A percentile compares a stretch with the other conserved stretches of the same genome.
These are phyloP conservation scores for Rhinolophus ferrumequinum DNA, from an alignment of 2,113 vertebrate species.

Conservation along the genomic window DNA sequence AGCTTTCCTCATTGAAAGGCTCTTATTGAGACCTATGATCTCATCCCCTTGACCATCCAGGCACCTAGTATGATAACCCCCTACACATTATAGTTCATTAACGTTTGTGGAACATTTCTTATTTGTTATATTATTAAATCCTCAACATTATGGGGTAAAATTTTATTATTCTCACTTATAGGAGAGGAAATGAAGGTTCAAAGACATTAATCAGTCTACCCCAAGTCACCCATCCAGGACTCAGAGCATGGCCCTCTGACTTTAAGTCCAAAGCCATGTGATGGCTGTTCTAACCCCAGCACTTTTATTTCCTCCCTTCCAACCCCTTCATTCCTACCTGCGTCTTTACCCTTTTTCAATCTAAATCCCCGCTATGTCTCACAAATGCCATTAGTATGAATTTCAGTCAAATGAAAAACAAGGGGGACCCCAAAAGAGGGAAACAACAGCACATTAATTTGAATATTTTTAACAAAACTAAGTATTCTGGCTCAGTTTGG, in stretches of 20 bases:
- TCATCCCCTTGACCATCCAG: background rate
- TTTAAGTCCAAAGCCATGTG: background rate
- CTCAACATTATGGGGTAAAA: background rate
- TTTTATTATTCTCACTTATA: background rate
- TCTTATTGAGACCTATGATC: background rate
- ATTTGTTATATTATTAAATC: conserved; percentile 10
- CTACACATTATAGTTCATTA: background rate
- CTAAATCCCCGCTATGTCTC: background rate
- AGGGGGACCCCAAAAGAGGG: background rate
- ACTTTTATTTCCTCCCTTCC: background rate
- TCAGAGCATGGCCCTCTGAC: background rate
- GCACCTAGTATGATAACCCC: background rate
- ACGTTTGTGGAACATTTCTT: background rate
- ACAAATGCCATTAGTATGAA: background rate
- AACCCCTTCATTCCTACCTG: background rate
- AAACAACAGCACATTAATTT: background rate
- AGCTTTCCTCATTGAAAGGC: background rate
- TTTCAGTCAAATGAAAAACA: background rate
- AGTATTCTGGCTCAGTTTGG: background rate
- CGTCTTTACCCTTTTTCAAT: background rate
- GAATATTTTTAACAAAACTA: background rate
- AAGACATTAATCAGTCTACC: background rate
- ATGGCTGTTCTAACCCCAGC: background rate
- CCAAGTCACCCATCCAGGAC: background rate
- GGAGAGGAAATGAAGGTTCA: background rate